Percentiles rank a stretch among this genome's conserved stretches.
These are phyloP conservation scores for Andrena cerasifolii DNA, from an alignment of 1,140 invertebrate genomes.

Conservation along the genomic window DNA sequence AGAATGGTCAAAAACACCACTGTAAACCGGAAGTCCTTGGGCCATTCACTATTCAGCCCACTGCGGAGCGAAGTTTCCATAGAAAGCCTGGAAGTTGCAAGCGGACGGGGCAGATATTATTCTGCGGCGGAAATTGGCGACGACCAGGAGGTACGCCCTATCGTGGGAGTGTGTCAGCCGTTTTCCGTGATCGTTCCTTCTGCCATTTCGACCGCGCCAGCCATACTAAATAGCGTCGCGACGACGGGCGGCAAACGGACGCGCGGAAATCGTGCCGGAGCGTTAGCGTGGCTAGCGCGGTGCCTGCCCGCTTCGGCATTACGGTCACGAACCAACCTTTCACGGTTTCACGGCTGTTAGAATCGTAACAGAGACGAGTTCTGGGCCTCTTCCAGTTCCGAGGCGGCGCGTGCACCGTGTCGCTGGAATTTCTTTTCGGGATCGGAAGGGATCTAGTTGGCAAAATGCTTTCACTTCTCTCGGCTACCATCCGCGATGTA, in stretches of 20 bases:
- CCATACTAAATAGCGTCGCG: conserved; percentile 34
- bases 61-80: no score
- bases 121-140: conserved; percentile 26
- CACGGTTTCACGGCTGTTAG: conserved; percentile 65
- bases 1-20: no score
- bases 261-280: background rate
- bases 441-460: conserved; percentile 8
- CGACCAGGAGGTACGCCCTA: background rate
- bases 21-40: no score
- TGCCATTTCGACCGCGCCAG: conserved; percentile 31
- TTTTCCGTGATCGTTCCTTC: conserved; percentile 28
- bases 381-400: conserved; percentile 38
- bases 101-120: no score
- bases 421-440: conserved; percentile 2
- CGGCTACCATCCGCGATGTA: background rate
- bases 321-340: conserved; percentile 64
- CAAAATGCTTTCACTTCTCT: conserved; percentile 23
- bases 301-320: conserved; percentile 55
- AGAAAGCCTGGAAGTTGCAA: background rate
- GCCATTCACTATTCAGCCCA: no score
- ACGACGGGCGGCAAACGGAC: background rate
- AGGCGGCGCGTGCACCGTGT: conserved; percentile 12
- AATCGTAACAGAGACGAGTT: conserved; percentile 56
- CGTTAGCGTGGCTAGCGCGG: conserved; percentile 28
- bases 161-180: conserved; percentile 10